These are phyloP conservation scores for Lamellibrachia luymesi DNA, from an alignment of 1,140 invertebrate species.

Conservation along the genomic window DNA sequence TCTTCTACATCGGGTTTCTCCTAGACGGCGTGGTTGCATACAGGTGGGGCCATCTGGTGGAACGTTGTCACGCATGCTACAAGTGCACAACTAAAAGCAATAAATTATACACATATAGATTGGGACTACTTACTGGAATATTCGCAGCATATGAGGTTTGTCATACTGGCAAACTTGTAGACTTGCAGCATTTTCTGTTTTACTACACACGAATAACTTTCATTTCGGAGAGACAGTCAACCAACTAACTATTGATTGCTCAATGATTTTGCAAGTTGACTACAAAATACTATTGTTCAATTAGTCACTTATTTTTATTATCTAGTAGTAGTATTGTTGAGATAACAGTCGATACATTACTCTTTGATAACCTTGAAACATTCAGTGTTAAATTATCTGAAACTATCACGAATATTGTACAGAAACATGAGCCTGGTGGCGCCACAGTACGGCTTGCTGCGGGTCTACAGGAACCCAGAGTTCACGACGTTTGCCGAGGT, in stretches of 20 bases:
- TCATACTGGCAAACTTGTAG: not conserved
- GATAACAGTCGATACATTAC: no score
- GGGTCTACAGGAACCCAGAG: not conserved
- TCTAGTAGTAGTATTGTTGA: no score
- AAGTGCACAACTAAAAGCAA: no score
- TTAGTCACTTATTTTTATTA: no score
- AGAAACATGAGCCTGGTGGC: not conserved
- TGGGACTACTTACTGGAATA: not conserved
- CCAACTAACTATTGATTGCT: no score
- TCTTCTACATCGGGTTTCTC: conserved; percentile 33
- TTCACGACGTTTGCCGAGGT: not conserved
- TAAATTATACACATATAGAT: not conserved
- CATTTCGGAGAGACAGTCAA: no score
- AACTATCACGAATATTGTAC: not conserved
- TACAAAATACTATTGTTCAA: no score
- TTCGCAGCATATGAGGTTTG: not conserved
- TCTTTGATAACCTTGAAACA: no score
- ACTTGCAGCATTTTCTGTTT: not conserved
- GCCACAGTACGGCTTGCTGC: not conserved
- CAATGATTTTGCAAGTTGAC: no score
- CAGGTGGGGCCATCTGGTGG: not conserved
- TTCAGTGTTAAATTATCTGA: not conserved
- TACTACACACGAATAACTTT: not conserved
- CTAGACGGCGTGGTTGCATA: conserved; percentile 34
- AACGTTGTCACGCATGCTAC: not conserved